phyloP scores from a whole-genome alignment of 2,888 invertebrate genomes.

The Acrobasis consociella region DNA sequence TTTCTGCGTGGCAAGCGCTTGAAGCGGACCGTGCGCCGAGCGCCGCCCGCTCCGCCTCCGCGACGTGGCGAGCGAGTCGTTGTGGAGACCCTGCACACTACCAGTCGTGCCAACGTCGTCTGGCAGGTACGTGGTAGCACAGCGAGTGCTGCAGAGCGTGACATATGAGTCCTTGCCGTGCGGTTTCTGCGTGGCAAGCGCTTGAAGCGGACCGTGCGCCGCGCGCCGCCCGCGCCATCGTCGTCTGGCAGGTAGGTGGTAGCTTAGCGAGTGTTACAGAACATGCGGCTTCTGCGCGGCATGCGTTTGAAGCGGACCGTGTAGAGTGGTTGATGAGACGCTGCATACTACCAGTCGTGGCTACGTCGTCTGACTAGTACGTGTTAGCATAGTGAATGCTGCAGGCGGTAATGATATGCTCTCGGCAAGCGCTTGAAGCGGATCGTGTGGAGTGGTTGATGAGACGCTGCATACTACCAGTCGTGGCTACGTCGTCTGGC shows the following conservation, averaged over 20 bases:
- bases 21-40: conserved; percentile 72
- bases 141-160: no score
- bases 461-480: conserved; percentile 92
- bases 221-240: conserved; percentile 75
- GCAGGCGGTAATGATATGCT: no score
- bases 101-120: conserved; percentile 90
- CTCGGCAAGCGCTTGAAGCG: not conserved
- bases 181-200: conserved; percentile 77
- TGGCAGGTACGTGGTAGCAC: conserved; percentile 84
- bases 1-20: conserved; percentile 77
- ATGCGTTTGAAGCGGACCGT: conserved; percentile 47
- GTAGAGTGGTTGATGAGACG: conserved; percentile 90
- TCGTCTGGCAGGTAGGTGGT: no score
- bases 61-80: conserved; percentile 86
- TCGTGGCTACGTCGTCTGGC: conserved; percentile 85
- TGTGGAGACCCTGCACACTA: conserved; percentile 91
- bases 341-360: conserved; percentile 90
- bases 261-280: no score
- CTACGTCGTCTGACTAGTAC: no score
- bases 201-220: conserved; percentile 71
- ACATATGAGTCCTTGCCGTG: conserved; percentile 35
- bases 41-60: conserved; percentile 78
- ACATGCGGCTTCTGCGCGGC: no score
- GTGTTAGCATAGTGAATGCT: no score
- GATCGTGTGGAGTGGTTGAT: conserved; percentile 80